Percentiles rank a stretch among this genome's conserved stretches.
These are phyloP conservation scores for Pollimyrus isidori DNA, from an alignment of 2,113 vertebrate species.

Conservation along the genomic window DNA sequence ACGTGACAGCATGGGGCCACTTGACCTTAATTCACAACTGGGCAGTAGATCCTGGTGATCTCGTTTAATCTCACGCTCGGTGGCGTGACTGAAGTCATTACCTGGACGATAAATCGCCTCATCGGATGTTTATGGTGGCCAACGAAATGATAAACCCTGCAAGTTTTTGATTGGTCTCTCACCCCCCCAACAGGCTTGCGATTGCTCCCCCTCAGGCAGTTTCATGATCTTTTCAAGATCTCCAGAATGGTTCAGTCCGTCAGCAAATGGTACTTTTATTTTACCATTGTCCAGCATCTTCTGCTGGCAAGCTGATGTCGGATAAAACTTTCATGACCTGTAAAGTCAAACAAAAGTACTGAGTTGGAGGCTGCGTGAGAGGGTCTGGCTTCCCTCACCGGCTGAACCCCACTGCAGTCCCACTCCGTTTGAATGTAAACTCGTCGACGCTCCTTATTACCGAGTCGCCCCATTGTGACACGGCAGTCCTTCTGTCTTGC, in stretches of 20 bases:
- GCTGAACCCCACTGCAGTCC: neutral
- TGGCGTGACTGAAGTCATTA: neutral
- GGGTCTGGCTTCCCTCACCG: neutral
- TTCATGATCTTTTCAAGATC: neutral
- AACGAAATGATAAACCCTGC: neutral
- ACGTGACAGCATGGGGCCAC: neutral
- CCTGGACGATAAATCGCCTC: neutral
- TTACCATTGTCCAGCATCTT: neutral
- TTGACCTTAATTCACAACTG: neutral
- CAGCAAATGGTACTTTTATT: neutral
- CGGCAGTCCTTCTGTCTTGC: slow-evolving; percentile 32
- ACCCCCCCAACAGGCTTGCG: neutral
- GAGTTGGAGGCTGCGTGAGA: neutral
- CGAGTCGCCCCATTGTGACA: neutral
- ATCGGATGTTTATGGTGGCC: neutral
- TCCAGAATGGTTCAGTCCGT: neutral
- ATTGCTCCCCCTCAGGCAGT: neutral
- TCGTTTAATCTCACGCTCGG: neutral
- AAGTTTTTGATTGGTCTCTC: neutral
- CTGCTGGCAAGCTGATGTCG: neutral
- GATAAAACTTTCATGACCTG: neutral
- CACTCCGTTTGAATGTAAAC: neutral
- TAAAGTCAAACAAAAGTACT: neutral
- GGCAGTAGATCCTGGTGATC: neutral
- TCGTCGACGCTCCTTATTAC: neutral